Evolutionary conservation across 1,140 invertebrate species (phyloP), one percentile per base, ranked within the genome.

Genomic region (Drosophila lini): DNA sequence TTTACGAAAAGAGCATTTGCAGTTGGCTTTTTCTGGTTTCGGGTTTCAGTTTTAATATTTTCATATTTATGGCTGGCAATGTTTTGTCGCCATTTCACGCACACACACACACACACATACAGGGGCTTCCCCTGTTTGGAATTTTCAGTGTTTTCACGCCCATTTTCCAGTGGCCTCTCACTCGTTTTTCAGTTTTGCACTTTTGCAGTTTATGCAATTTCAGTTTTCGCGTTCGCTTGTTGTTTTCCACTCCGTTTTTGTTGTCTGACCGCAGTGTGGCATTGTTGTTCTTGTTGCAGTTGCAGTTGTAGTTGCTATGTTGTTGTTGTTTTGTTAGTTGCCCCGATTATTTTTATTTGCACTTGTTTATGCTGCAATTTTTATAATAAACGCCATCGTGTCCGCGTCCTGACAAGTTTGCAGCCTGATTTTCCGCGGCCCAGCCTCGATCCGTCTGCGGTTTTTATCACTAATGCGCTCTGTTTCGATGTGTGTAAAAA

Each of bases 291-390:
- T 55, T 74, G 47, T 36, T 63, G 42, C 9, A 9, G 42, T 53
- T 61, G 25, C 25, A 5, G 40, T 42, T 62, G 47, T 32, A 22
- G 22, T 22, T 22, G 22, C 22, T 1, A 22, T 56, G 25, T 45
- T 74, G 36, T 42, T 75, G 45, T 67, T 62, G 61, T 31, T 64
- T 32, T 50, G 55, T 48, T 71, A 55, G 59, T 40, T 50, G 59
- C 25, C 42, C 34, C 55, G 73, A 63, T 59, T 67, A 58, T 76
- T 77, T 71, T 77, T 77, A 77, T 77, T 77, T 77, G 73, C 62
- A 68, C 74, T 77, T 77, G 74, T 77, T 77, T 77, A 77, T 77
- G 62, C 73, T 77, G 74, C 74, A 77, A 76, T 77, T 77, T 76
- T 77, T 77, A 77, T 77, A 76, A 76, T 67, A 77, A 76, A 77